Evolutionary conservation across 35 echinoderm and acorn worm genomes (phyloP), one percentile per base, ranked within the genome.

Genomic region (Holothuria glaberrima): DNA sequence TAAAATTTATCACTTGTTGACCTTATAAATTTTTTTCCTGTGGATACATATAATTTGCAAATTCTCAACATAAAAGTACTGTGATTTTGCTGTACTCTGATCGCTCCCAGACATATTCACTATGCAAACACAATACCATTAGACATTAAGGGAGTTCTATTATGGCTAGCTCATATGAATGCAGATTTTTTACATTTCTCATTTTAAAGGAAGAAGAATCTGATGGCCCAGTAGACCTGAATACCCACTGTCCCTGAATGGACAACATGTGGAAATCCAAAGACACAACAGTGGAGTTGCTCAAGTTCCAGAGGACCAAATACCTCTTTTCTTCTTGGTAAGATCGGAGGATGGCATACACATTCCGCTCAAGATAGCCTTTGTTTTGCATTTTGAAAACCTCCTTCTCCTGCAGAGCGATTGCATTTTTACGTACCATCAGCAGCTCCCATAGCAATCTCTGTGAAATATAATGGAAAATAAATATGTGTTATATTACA

Each of bases 71-170:
- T 54, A 54, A 14, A 2, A 14, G 50, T 54, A 54, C 50, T 54
- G 1, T 54, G 0, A 54, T 54, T 54, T 54, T 12, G 50, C 13
- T 5, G 50, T 54, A 54, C 13, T 0, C 50, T 1, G 16, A 12
- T 17, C 50, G 0, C 50, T 54, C 50, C 50, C 50, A 14, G 50
- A 54, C 5, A 12, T 1, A 14, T 14, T 17, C n/a, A n/a, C n/a
- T 54, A 54, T 0, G 50, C 50, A 14, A 54, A 0, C 50, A 54
- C 0, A 17, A 10, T 73, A 9, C 30, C 45, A 48, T 84, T 56
- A 84, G 6, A n/a, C n/a, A n/a, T n/a, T n/a, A n/a, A n/a, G 80
- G 80, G n/a, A 84, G 46, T 38, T 84, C 80, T 58, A 84, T 84
- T 5, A 84, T 21, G 56, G 30, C 80, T 21, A 84, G 33, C 61